phyloP scores from a whole-genome alignment of 2,113 vertebrate genomes.

The Bambusicola thoracicus region DNA sequence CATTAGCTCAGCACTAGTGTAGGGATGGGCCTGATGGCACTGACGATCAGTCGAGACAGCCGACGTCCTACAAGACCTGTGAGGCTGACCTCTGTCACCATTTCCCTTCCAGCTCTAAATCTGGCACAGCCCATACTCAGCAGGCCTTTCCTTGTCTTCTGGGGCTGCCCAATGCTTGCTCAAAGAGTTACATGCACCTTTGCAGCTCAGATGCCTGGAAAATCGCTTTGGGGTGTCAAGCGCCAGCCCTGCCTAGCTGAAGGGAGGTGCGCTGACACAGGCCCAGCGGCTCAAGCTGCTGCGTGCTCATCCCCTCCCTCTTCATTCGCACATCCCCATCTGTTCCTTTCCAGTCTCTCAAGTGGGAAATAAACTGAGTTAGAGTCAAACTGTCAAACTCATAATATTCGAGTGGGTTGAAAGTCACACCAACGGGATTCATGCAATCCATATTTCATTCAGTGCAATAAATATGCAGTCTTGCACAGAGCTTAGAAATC shows the following conservation, averaged over 20 bases:
- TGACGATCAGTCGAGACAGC: background rate
- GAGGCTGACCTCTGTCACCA: conserved; percentile 54
- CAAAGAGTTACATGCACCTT: background rate
- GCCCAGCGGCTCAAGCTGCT: conserved; percentile 40
- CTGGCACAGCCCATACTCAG: conserved; percentile 6
- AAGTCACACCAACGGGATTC: conserved; percentile 60
- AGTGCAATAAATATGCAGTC: conserved; percentile 17
- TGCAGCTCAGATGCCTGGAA: conserved; percentile 47
- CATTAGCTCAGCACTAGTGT: conserved; percentile 51
- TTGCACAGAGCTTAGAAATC: conserved; percentile 21
- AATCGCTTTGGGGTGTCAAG: background rate
- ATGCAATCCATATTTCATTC: conserved; percentile 58
- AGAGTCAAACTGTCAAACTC: conserved; percentile 71
- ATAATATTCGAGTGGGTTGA: conserved; percentile 60
- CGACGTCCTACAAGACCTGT: conserved; percentile 44
- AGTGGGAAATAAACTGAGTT: conserved; percentile 67
- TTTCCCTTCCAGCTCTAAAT: conserved; percentile 53
- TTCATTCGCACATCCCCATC: conserved; percentile 67
- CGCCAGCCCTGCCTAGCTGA: conserved; percentile 42
- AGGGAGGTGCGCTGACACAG: conserved; percentile 32
- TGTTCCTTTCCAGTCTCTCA: conserved; percentile 69
- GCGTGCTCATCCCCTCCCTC: conserved; percentile 30
- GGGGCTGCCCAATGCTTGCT: background rate
- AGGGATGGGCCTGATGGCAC: background rate
- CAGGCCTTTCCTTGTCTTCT: conserved; percentile 47